phyloP scores from a whole-genome alignment of 2,797 vertebrate genomes.

The Menidia menidia region DNA sequence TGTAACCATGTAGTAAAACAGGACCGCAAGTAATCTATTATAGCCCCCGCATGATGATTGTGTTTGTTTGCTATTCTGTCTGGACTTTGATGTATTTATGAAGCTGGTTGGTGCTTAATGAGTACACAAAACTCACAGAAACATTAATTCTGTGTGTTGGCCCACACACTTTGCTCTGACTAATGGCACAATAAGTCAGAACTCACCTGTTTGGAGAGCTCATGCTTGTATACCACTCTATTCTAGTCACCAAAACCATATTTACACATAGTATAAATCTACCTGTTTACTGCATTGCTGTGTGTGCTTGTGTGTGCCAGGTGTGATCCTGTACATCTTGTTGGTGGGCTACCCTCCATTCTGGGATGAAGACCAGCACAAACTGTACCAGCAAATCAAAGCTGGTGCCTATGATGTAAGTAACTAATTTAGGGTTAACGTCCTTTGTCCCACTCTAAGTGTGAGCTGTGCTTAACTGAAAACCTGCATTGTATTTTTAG shows the following conservation, averaged over 20 bases:
- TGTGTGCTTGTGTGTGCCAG: constrained; percentile 70
- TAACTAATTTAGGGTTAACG: constrained; percentile 24
- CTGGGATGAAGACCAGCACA: constrained; percentile 98
- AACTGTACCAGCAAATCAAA: constrained; percentile 98
- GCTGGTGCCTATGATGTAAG: constrained; percentile 96
- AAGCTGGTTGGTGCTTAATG: neutral
- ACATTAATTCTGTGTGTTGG: neutral
- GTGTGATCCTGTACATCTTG: constrained; percentile 97
- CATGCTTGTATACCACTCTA: neutral
- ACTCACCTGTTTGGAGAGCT: neutral
- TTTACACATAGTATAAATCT: neutral
- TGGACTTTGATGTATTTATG: neutral
- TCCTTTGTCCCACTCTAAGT: neutral
- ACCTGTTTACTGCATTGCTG: neutral
- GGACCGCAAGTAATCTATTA: neutral
- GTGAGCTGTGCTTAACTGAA: constrained; percentile 13
- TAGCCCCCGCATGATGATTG: neutral
- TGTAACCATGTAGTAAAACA: neutral
- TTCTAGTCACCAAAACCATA: neutral
- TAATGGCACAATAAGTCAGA: neutral
- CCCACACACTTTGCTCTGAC: neutral
- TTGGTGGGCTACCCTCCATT: constrained; percentile 97
- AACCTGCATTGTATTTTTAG: neutral
- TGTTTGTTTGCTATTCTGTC: neutral
- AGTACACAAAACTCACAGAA: neutral